Percentiles rank a stretch among this genome's conserved stretches.
Evolutionary conservation across 2,888 invertebrate genomes (phyloP).

Genomic region (Andrena praecox): DNA sequence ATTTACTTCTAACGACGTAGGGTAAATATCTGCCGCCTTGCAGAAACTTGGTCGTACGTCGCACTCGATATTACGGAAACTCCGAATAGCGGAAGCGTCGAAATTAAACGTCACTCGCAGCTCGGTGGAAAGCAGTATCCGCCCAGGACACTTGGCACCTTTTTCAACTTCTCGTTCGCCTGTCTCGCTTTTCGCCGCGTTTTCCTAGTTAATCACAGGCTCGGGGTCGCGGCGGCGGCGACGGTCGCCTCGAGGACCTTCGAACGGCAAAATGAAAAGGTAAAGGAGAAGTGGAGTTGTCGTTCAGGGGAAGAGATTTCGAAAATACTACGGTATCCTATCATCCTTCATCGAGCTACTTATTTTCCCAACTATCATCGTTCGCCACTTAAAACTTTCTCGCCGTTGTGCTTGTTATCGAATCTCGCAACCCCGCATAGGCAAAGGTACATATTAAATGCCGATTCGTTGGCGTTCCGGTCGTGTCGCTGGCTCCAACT

Average conservation of each 20-base stretch:
- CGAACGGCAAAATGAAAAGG: neutral
- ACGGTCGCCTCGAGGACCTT: too few relatives aligned
- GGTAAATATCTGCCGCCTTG: conserved; percentile 19
- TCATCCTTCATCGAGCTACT: neutral
- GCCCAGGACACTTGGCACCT: conserved; percentile 7
- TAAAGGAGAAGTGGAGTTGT: neutral
- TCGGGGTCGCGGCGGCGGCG: too few relatives aligned
- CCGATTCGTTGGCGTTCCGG: neutral
- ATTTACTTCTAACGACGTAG: conserved; percentile 4
- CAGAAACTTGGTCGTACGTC: conserved; percentile 12
- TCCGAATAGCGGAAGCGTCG: conserved; percentile 37
- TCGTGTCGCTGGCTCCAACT: neutral
- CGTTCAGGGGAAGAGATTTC: neutral
- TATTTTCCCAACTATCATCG: neutral
- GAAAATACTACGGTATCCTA: neutral
- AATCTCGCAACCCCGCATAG: neutral
- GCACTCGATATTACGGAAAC: conserved; percentile 29
- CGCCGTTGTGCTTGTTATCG: neutral
- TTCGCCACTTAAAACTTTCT: neutral
- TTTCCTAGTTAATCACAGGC: conserved; percentile 63
- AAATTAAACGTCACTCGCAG: conserved; percentile 66
- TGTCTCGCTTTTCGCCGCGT: conserved; percentile 30
- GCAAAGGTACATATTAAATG: conserved; percentile 14
- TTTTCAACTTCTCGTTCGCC: conserved; percentile 6
- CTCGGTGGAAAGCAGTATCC: conserved; percentile 55